phyloP scores from a whole-genome alignment of 2,797 vertebrate genomes.

The Brachyrhaphis roseni region DNA sequence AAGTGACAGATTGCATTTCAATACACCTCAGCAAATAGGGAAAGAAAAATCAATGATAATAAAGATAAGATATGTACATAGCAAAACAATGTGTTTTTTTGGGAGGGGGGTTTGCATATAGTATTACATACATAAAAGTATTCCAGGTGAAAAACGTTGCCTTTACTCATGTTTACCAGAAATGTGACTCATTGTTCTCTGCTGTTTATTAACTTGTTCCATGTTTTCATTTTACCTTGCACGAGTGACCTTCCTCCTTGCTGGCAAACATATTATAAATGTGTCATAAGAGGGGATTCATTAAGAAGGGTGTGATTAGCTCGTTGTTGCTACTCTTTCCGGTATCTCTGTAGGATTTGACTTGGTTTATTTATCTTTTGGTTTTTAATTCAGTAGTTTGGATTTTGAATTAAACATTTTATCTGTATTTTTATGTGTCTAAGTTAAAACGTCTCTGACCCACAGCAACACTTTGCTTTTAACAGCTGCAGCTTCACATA shows the following conservation, averaged over 20 bases:
- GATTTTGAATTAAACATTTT: conserved; percentile 33
- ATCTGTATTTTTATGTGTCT: conserved; percentile 15
- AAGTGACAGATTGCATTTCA: background rate
- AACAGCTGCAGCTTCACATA: conserved; percentile 48
- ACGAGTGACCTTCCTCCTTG: background rate
- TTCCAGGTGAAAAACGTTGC: background rate
- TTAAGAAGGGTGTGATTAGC: background rate
- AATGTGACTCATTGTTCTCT: background rate
- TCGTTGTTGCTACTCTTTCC: background rate
- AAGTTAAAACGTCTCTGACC: conserved; percentile 40
- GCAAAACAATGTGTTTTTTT: background rate
- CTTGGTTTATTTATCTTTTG: conserved; percentile 2
- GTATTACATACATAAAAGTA: background rate
- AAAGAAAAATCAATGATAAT: background rate
- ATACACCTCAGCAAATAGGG: background rate
- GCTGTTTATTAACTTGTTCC: background rate
- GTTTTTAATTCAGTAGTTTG: background rate
- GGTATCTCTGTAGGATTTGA: background rate
- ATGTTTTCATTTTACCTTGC: background rate
- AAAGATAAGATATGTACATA: background rate
- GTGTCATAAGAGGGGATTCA: conserved; percentile 1
- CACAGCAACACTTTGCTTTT: conserved; percentile 36
- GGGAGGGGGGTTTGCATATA: background rate
- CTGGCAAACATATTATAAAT: background rate
- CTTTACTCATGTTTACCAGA: background rate